Percentiles rank a stretch among this genome's conserved stretches.
These are phyloP conservation scores for Drosophila testacea DNA, from an alignment of 2,888 invertebrate genomes.

Conservation along the genomic window DNA sequence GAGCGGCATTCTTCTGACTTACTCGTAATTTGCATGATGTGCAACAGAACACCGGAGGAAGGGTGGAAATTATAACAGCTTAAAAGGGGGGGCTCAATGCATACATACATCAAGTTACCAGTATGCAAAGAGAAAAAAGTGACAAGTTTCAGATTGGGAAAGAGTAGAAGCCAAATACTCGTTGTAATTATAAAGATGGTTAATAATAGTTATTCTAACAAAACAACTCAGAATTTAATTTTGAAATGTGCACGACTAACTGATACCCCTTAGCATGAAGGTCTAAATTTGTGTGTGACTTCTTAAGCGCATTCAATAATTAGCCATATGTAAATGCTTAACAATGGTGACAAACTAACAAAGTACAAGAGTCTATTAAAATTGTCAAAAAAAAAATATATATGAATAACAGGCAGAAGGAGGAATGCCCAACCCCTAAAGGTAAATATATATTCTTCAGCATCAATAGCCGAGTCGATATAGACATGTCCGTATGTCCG, in stretches of 20 bases:
- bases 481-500: too few species aligned
- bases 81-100: not conserved
- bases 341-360: too few species aligned
- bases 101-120: not conserved
- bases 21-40: constrained; percentile 55
- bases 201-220: not conserved
- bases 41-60: not conserved
- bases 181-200: constrained; percentile 21
- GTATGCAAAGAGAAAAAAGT: not conserved
- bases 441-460: too few species aligned
- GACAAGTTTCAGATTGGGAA: constrained; percentile 15
- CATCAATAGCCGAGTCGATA: too few species aligned
- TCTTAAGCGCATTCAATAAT: too few species aligned
- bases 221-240: not conserved
- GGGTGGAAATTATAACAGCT: not conserved
- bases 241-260: not conserved
- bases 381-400: too few species aligned
- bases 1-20: constrained; percentile 38
- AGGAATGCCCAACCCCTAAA: too few species aligned
- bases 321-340: too few species aligned
- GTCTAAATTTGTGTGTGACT: too few species aligned
- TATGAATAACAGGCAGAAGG: too few species aligned
- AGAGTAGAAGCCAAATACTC: constrained; percentile 10
- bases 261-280: not conserved
- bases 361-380: too few species aligned